phyloP scores from a whole-genome alignment of 2,888 invertebrate species.

The Cerceris rybyensis region DNA sequence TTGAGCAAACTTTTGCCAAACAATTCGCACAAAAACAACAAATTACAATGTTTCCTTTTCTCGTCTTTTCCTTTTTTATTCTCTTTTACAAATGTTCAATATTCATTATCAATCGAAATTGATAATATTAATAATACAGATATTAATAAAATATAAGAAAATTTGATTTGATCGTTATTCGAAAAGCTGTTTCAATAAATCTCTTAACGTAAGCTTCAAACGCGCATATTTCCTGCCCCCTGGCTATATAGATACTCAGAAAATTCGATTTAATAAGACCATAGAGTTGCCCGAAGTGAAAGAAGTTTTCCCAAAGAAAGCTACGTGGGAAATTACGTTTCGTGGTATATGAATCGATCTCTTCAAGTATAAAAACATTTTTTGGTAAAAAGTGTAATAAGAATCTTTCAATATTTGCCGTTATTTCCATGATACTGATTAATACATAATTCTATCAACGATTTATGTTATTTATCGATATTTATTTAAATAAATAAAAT shows the following conservation, averaged over 20 bases:
- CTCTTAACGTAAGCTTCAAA: background rate
- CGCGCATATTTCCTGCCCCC: slow-evolving; percentile 25
- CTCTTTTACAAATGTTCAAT: slow-evolving; percentile 18
- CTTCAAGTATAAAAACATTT: slow-evolving; percentile 20
- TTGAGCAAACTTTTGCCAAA: slow-evolving; percentile 15
- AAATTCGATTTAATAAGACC: slow-evolving; percentile 38
- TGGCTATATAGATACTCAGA: slow-evolving; percentile 9
- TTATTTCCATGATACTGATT: no score
- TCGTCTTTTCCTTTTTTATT: background rate
- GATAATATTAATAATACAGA: slow-evolving; percentile 13
- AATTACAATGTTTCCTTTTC: background rate
- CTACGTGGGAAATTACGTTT: slow-evolving; percentile 22
- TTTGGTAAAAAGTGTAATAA: background rate
- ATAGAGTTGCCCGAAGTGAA: slow-evolving; percentile 9
- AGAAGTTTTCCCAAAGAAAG: slow-evolving; percentile 16
- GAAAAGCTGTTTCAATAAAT: slow-evolving; percentile 36
- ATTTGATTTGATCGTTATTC: slow-evolving; percentile 29
- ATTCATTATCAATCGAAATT: slow-evolving; percentile 25
- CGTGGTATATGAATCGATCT: slow-evolving; percentile 1
- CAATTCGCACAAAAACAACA: slow-evolving; percentile 9
- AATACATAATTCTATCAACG: no score
- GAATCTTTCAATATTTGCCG: background rate
- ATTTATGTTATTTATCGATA: no score
- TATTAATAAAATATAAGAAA: background rate
- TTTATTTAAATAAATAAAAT: no score